phyloP scores from a whole-genome alignment of 2,888 invertebrate species.

The Zhuqinia jingwanae region DNA sequence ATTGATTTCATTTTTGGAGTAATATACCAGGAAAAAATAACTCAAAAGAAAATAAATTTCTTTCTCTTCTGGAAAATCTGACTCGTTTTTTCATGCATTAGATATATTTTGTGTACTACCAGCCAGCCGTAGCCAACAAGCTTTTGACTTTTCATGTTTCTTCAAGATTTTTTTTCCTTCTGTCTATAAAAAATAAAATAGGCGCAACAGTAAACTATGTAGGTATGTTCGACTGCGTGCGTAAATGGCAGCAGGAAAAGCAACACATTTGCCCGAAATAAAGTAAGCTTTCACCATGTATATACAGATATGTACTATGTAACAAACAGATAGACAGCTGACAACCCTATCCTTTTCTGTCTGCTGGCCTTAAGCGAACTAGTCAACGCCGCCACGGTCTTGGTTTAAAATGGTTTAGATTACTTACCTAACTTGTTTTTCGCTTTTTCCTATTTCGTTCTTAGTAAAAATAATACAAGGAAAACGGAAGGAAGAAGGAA shows the following conservation, averaged over 20 bases:
- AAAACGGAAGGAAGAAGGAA: conserved; percentile 42
- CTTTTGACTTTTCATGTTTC: conserved; percentile 24
- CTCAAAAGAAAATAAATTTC: conserved; percentile 4
- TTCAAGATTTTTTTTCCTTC: conserved; percentile 26
- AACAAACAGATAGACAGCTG: conserved; percentile 41
- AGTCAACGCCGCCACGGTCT: neutral
- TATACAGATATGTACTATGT: neutral
- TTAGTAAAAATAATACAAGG: neutral
- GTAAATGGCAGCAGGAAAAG: conserved; percentile 13
- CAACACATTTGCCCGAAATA: neutral
- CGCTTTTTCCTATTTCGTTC: neutral
- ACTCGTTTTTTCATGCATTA: neutral
- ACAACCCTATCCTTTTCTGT: conserved; percentile 36
- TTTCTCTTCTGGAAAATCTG: conserved; percentile 3
- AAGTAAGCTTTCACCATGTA: neutral
- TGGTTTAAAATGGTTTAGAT: conserved; percentile 38
- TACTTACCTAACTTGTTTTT: neutral
- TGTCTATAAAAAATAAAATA: too few species aligned
- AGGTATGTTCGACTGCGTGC: neutral
- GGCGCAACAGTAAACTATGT: neutral
- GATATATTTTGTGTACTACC: too few species aligned
- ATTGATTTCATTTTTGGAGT: conserved; percentile 65
- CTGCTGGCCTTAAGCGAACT: conserved; percentile 42
- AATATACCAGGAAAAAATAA: conserved; percentile 36
- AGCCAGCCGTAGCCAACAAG: too few species aligned